Conservation (phyloP, 2,797 vertebrate species). For the Schizopygopsis malacanthus region DNA sequence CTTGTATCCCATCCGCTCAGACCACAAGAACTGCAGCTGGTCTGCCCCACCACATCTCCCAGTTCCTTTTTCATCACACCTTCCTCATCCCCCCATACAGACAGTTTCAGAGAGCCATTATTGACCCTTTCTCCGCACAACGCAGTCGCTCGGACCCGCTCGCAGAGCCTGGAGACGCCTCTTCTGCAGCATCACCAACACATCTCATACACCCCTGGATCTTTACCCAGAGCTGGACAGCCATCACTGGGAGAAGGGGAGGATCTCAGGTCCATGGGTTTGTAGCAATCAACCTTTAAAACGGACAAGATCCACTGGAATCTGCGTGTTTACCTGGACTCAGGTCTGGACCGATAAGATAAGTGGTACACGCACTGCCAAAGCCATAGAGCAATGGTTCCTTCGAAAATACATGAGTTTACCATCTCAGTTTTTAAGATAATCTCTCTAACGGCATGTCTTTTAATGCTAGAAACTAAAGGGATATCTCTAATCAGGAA, state of each 20-base stretch:
- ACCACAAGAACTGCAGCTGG: constrained; percentile 68
- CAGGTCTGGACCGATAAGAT: constrained; percentile 31
- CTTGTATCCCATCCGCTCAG: constrained; percentile 50
- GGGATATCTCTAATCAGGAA: constrained; percentile 36
- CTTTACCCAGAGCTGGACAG: constrained; percentile 63
- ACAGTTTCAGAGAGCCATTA: constrained; percentile 59
- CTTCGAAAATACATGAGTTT: constrained; percentile 8
- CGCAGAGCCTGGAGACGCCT: constrained; percentile 62
- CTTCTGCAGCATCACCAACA: constrained; percentile 45
- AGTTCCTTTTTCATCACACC: neutral
- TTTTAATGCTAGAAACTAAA: constrained; percentile 46
- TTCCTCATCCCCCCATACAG: constrained; percentile 28
- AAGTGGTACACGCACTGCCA: constrained; percentile 23
- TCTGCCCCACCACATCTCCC: constrained; percentile 50
- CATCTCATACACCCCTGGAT: constrained; percentile 61
- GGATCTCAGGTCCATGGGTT: constrained; percentile 39
- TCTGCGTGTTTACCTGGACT: constrained; percentile 47
- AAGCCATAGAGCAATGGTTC: constrained; percentile 44
- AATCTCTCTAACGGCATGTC: constrained; percentile 44
- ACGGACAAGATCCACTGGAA: constrained; percentile 20
- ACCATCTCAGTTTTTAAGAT: constrained; percentile 27
- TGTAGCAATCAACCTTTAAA: constrained; percentile 51
- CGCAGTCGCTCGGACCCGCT: constrained; percentile 51
- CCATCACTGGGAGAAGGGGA: constrained; percentile 29
- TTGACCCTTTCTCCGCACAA: constrained; percentile 55